Evolutionary conservation across 2,888 invertebrate genomes (phyloP), one percentile per base, ranked within the genome.

Genomic region (Drosophila prolongata): DNA sequence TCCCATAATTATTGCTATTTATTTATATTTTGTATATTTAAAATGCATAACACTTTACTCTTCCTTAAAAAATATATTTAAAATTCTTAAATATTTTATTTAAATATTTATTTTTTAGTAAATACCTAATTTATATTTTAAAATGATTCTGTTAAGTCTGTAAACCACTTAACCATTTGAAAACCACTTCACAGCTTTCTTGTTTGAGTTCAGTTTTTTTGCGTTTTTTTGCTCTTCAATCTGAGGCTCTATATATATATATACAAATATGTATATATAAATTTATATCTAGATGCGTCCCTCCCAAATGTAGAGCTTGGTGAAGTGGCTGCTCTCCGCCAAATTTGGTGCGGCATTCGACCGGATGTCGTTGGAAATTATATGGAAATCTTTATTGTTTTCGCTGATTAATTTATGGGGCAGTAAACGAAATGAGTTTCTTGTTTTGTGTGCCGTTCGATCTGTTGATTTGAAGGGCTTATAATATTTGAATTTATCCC

Each of bases 331-430:
- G 74, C 61, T 55, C 54, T 27, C 38, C 44, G 40, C 78, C 78
- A 61, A 78, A 72, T 75, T 73, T 69, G 76, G 66, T 53, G 64
- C 53, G 54, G 55, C 77, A 66, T 70, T 69, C 64, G 78, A 74
- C 78, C 79, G 79, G 79, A 80, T 78, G 76, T 80, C 69, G 78
- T 78, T 75, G 59, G 60, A 54, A 61, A 68, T 61, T 61, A 58
- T 72, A 77, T 77, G 62, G 67, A 74, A 76, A 76, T 69, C 76
- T 76, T 75, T 76, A 70, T 73, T 67, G 69, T 65, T 71, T 61
- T 67, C 54, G 56, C 66, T 67, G 75, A 79, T 79, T 72, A 75
- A 79, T 69, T 79, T 64, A 77, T 69, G 68, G 58, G 46, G 49
- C 56, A 75, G 52, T 75, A 55, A 74, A 68, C 52, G 74, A 68